Conservation (phyloP, 30 jellyfish, hydroid and myxozoan species). For the Aurelia aurita complex sp. Pacific region DNA sequence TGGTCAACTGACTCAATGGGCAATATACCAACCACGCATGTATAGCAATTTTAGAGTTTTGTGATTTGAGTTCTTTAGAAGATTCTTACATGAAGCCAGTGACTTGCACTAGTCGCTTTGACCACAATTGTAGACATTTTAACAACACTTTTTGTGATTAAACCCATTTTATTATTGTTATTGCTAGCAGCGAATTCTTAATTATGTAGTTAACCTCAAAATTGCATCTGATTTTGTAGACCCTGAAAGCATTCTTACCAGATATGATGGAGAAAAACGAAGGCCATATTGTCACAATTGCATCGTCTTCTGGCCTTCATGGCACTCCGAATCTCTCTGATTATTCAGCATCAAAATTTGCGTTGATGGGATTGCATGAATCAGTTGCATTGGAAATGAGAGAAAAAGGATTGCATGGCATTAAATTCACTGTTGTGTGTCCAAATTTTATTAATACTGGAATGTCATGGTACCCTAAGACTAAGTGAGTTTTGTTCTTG, state of each 20-base stretch:
- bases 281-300: conserved; percentile 84
- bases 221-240: conserved; percentile 31
- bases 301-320: conserved; percentile 85
- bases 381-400: conserved; percentile 72
- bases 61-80: too few relatives aligned
- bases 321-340: conserved; percentile 77
- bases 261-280: conserved; percentile 78
- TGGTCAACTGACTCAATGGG: too few relatives aligned
- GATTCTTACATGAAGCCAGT: too few relatives aligned
- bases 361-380: conserved; percentile 66
- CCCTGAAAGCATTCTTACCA: conserved; percentile 79
- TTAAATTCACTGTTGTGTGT: conserved; percentile 71
- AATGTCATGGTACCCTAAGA: conserved; percentile 84
- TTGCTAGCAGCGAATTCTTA: too few relatives aligned
- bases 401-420: conserved; percentile 53
- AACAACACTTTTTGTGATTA: too few relatives aligned
- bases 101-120: too few relatives aligned
- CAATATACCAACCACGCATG: too few relatives aligned
- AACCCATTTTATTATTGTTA: too few relatives aligned
- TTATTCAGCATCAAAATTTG: conserved; percentile 89
- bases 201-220: background rate
- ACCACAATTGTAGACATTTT: too few relatives aligned
- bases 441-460: conserved; percentile 90
- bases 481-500: conserved; percentile 58
- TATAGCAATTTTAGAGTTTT: too few relatives aligned